A percentile compares a stretch with the other conserved stretches of the same genome.
These are phyloP conservation scores for Rhyacophila evoluta DNA, from an alignment of 2,888 invertebrate species.

Conservation along the genomic window DNA sequence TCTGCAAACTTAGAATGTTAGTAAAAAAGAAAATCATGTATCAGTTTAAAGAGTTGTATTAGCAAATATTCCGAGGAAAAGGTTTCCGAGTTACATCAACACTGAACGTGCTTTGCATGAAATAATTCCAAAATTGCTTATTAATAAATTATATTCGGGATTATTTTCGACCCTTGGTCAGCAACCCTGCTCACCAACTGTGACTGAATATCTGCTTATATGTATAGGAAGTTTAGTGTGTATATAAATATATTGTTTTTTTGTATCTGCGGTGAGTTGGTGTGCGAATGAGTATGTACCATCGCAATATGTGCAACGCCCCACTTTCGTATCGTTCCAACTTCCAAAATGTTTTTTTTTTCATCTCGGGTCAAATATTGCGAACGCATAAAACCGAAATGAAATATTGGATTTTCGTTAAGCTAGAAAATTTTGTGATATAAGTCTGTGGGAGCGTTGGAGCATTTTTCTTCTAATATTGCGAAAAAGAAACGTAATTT, in stretches of 20 bases:
- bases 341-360: background rate
- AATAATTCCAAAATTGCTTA: background rate
- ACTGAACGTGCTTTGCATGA: background rate
- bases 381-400: background rate
- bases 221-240: background rate
- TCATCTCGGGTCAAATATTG: constrained; percentile 19
- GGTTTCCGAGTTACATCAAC: background rate
- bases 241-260: background rate
- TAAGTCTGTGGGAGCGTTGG: background rate
- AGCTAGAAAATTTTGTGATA: background rate
- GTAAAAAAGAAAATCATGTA: background rate
- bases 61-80: background rate
- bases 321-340: background rate
- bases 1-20: too few species aligned
- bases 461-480: background rate
- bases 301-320: constrained; percentile 7
- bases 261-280: background rate
- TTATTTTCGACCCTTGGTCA: constrained; percentile 4
- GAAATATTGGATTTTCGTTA: constrained; percentile 22
- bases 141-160: background rate
- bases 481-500: background rate
- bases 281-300: background rate
- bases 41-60: background rate
- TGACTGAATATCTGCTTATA: background rate
- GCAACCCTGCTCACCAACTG: background rate